A percentile compares a stretch with the other conserved stretches of the same genome.
These are phyloP conservation scores for Montifringilla adamsi DNA, from an alignment of 2,113 vertebrate species.

Conservation along the genomic window DNA sequence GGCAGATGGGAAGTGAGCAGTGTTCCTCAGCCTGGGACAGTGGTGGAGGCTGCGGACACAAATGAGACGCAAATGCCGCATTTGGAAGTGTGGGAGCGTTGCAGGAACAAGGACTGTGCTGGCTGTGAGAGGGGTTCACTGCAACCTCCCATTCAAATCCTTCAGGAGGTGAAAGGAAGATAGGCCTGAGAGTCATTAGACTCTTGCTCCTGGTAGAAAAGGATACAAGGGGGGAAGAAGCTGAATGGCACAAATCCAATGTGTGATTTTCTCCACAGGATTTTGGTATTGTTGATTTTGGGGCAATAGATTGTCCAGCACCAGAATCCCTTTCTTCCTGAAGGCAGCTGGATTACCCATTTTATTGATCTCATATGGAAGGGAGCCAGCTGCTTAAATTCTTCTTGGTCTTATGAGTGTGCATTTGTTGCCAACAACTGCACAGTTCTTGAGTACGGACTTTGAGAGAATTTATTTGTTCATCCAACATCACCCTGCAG, in stretches of 20 bases:
- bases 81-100: neutral
- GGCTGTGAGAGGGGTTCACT: neutral
- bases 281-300: neutral
- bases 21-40: neutral
- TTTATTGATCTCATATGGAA: neutral
- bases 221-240: neutral
- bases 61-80: fast-evolving
- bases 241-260: neutral
- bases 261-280: neutral
- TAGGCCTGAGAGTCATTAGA: neutral
- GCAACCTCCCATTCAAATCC: neutral
- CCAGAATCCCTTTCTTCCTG: neutral
- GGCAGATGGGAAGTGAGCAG: fast-evolving
- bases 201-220: neutral
- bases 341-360: neutral
- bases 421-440: neutral
- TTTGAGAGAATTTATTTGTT: neutral
- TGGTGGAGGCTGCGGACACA: fast-evolving
- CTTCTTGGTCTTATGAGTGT: fast-evolving
- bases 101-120: neutral
- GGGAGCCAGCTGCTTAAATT: slow-evolving; percentile 27
- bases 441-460: fast-evolving
- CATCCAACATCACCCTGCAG: fast-evolving
- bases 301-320: neutral
- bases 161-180: neutral